phyloP scores from a whole-genome alignment of 2,113 vertebrate species.

The Numida meleagris region DNA sequence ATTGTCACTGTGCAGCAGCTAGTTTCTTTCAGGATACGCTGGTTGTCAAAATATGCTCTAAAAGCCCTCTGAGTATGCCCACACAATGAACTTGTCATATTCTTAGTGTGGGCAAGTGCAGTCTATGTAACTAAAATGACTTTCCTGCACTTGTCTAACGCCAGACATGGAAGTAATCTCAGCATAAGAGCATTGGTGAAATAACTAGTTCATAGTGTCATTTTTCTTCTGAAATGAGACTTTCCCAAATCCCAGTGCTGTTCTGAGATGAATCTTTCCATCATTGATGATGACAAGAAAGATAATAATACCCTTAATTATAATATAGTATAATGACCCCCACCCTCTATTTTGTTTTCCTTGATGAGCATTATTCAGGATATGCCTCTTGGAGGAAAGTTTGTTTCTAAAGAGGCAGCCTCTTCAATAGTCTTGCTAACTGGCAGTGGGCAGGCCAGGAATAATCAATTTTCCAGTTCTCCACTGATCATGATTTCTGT shows the following conservation, averaged over 20 bases:
- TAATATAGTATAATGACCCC: not conserved
- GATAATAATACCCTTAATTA: not conserved
- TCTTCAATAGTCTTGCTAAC: not conserved
- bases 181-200: not conserved
- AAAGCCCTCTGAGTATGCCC: not conserved
- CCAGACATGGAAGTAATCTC: not conserved
- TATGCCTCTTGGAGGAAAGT: not conserved
- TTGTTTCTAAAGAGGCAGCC: not conserved
- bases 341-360: not conserved
- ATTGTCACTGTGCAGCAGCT: not conserved
- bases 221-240: not conserved
- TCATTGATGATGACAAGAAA: not conserved
- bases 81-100: not conserved
- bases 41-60: not conserved
- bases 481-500: not conserved
- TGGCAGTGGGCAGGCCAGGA: not conserved
- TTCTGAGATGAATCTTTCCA: not conserved
- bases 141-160: not conserved
- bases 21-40: not conserved
- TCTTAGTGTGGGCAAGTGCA: not conserved
- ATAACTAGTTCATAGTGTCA: not conserved
- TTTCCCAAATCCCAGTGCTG: not conserved
- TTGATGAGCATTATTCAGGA: not conserved
- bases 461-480: not conserved
- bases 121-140: not conserved